Evolutionary conservation across 2,113 vertebrate species (phyloP).

Genomic region (Engraulis encrasicolus): DNA sequence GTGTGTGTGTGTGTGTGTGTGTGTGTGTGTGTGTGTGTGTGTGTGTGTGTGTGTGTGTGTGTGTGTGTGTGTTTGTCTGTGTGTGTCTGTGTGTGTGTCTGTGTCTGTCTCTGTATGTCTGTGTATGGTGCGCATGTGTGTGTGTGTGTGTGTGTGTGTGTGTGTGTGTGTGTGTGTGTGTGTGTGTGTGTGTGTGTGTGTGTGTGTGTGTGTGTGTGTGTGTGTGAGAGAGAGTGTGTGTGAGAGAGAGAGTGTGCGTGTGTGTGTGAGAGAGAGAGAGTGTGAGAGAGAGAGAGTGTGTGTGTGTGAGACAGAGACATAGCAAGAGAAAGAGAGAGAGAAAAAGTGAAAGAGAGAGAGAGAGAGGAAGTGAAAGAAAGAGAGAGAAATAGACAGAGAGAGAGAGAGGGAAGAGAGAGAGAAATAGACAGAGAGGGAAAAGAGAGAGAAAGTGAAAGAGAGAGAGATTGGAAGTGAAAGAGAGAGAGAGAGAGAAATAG

Average conservation of each 20-base stretch:
- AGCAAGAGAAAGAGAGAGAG: too few relatives aligned
- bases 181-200: constrained; percentile 14
- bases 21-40: neutral
- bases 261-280: neutral
- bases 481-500: too few relatives aligned
- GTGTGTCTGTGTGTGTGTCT: constrained; percentile 14
- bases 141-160: constrained; percentile 42
- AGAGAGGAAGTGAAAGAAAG: too few relatives aligned
- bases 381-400: too few relatives aligned
- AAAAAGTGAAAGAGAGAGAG: too few relatives aligned
- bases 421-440: too few relatives aligned
- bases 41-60: constrained; percentile 40
- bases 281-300: neutral
- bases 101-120: neutral
- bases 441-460: too few relatives aligned
- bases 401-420: too few relatives aligned
- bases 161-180: constrained; percentile 10
- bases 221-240: neutral
- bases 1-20: neutral
- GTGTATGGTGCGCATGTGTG: neutral
- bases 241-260: neutral
- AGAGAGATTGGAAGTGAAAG: too few relatives aligned
- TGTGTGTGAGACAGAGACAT: too few relatives aligned
- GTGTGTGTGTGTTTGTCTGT: constrained; percentile 10
- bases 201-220: neutral